Base-by-base conservation (phyloP, 2,797 vertebrate genomes). In the Apogon talboti region DNA sequence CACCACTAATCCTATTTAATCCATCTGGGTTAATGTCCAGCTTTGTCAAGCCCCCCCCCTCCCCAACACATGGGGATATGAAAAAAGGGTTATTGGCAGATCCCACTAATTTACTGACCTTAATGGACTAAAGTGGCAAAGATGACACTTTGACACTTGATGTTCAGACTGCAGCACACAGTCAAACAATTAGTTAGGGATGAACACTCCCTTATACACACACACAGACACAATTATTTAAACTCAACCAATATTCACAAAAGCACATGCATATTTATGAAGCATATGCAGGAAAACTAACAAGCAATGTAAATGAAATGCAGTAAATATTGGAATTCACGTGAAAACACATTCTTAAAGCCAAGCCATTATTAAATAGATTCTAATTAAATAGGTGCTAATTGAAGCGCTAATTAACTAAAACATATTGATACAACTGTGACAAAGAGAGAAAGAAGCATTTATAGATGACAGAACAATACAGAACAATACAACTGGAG, bases 1-100 rank as follows among this genome's bases (percentile, higher is more conserved):
- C 90, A 88, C 82, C 66, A 70, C 82, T 89, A 90, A 92, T 91
- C 89, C 83, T 59, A 77, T 88, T 90, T 90, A 92, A 90, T 87
- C 82, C 56, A 47, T 88, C 59, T 74, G 73, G 89, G 76, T 87
- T 88, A 76, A 91, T 83, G 85, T 86, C 79, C 84, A 79, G 81
- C 73, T 85, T 85, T 87, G 66, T 66, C 49, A 65, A 63, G 75
- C 37, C 13, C 35, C 37, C 13, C 35, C 57, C 15, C 33, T 18
- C 13, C 33, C 28, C 10, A n/a, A 65, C 21, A 53, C 64, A 57
- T 44, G 53, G 35, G 72, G 67, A 66, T 82, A 77, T 76, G 50
- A 82, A 83, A 84, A 85, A 83, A 85, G 52, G 66, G 79, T 35
- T 77, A 76, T 66, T 21, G 0, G 57, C 50, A 82, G 82, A 90